A percentile compares a stretch with the other conserved stretches of the same genome.
These are phyloP conservation scores for Myotis davidii DNA, from an alignment of 2,113 vertebrate genomes.

Conservation along the genomic window DNA sequence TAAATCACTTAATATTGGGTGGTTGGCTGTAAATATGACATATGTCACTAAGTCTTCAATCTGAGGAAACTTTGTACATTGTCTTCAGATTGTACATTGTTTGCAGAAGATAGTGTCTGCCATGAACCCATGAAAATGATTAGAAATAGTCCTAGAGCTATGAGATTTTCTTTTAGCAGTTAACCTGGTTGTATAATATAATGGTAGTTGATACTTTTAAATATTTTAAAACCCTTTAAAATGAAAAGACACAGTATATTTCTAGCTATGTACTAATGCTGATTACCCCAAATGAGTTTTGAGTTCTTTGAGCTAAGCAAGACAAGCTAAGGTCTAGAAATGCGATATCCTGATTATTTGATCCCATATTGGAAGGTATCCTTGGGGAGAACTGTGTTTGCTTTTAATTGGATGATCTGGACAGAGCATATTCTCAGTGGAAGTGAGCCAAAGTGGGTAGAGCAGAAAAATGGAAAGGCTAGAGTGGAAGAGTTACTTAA, in stretches of 20 bases:
- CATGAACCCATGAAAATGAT: background rate
- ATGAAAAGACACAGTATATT: background rate
- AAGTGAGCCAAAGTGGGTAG: background rate
- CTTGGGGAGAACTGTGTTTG: background rate
- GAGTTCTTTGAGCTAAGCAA: background rate
- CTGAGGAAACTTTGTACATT: background rate
- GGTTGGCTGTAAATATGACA: background rate
- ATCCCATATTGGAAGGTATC: background rate
- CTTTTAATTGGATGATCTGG: background rate
- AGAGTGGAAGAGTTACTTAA: background rate
- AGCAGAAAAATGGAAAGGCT: background rate
- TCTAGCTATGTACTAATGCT: background rate
- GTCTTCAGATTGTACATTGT: background rate
- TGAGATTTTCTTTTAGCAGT: background rate
- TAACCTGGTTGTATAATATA: slow-evolving; percentile 4
- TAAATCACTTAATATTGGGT: background rate
- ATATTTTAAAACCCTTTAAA: background rate
- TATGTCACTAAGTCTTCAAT: background rate
- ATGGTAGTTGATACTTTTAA: slow-evolving; percentile 23
- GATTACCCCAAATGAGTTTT: background rate
- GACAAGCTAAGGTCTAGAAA: background rate
- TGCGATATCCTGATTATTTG: background rate
- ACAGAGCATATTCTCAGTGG: background rate
- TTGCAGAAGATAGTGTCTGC: background rate
- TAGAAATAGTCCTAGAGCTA: background rate